Evolutionary conservation across 2,797 vertebrate species (phyloP).

Genomic region (Psittacula derbiana): DNA sequence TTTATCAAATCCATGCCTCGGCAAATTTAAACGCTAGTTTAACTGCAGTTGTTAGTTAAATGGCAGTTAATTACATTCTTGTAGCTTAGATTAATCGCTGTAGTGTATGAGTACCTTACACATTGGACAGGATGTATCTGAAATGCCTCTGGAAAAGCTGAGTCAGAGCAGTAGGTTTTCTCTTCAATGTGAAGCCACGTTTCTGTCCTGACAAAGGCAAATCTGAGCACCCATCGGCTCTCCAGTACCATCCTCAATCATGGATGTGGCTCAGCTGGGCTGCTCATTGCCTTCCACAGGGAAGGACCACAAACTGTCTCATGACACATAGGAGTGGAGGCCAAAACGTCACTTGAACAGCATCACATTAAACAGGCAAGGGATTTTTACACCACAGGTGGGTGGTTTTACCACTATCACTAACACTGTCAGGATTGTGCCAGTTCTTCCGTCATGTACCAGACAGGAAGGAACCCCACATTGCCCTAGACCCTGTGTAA

Average conservation of each 20-base stretch:
- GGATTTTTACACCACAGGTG: background rate
- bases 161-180: background rate
- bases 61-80: conserved; percentile 54
- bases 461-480: background rate
- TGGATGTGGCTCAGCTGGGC: background rate
- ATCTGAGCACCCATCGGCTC: background rate
- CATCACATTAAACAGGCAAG: background rate
- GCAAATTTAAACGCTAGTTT: conserved; percentile 63
- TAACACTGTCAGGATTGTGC: background rate
- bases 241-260: background rate
- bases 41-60: conserved; percentile 54
- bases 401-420: fast-evolving
- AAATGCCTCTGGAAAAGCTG: conserved; percentile 3
- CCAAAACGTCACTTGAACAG: background rate
- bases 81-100: conserved; percentile 42
- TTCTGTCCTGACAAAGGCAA: background rate
- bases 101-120: conserved; percentile 17
- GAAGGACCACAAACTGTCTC: background rate
- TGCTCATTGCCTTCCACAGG: background rate
- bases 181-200: background rate
- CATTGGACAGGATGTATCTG: background rate
- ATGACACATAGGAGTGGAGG: background rate
- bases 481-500: background rate
- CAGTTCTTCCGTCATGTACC: background rate
- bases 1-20: conserved; percentile 38